A percentile compares a stretch with the other conserved stretches of the same genome.
These are phyloP conservation scores for Sander vitreus DNA, from an alignment of 2,113 vertebrate genomes.

Conservation along the genomic window DNA sequence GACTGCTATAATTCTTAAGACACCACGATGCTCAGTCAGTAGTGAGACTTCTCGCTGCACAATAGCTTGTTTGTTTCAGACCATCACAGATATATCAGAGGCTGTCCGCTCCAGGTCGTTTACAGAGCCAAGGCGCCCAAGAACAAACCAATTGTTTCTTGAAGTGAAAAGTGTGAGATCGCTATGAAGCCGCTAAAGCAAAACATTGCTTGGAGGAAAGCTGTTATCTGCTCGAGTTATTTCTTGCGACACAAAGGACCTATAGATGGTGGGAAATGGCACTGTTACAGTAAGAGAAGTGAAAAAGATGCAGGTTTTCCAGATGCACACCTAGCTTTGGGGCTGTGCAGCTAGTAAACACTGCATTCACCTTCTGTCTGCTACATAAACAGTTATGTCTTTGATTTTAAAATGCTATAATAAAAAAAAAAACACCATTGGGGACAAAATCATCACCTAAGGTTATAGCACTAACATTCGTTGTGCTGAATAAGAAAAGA, in stretches of 20 bases:
- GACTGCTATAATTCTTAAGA: neutral
- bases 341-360: constrained; percentile 26
- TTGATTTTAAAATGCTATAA: constrained; percentile 7
- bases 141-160: constrained; percentile 60
- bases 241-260: constrained; percentile 33
- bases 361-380: neutral
- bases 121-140: constrained; percentile 19
- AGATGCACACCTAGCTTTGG: constrained; percentile 24
- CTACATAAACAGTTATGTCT: constrained; percentile 1
- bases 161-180: constrained; percentile 56
- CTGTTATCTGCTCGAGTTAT: constrained; percentile 31
- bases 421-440: neutral
- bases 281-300: constrained; percentile 11
- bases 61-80: constrained; percentile 62
- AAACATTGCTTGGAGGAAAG: constrained; percentile 47
- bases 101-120: constrained; percentile 54
- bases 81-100: constrained; percentile 13
- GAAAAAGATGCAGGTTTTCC: constrained; percentile 20
- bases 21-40: neutral
- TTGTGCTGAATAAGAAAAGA: neutral
- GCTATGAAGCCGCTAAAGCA: neutral
- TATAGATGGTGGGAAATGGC: constrained; percentile 6
- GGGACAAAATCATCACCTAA: neutral
- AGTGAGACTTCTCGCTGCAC: constrained; percentile 45
- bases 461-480: constrained; percentile 3